Percentiles rank a stretch among this genome's conserved stretches.
These are phyloP conservation scores for Ochropacha duplaris DNA, from an alignment of 2,888 invertebrate genomes.

Conservation along the genomic window DNA sequence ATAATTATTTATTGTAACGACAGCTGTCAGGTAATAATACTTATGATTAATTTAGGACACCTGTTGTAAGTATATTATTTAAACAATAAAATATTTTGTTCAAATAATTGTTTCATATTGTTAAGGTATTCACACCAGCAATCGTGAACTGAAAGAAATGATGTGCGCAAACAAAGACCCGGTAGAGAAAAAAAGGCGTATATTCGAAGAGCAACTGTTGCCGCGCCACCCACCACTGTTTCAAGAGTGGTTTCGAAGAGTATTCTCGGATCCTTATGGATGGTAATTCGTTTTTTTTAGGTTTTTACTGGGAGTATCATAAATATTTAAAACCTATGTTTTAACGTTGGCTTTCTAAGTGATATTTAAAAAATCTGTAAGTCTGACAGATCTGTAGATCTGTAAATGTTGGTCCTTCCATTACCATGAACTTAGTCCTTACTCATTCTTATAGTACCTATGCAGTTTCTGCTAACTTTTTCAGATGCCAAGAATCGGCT, in stretches of 20 bases:
- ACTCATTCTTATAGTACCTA: too few relatives aligned
- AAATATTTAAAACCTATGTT: too few relatives aligned
- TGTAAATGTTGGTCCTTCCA: too few relatives aligned
- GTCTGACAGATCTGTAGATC: too few relatives aligned
- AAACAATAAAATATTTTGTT: background rate
- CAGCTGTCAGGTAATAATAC: background rate
- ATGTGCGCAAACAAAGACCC: constrained; percentile 84
- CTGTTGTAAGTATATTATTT: background rate
- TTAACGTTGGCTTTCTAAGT: too few relatives aligned
- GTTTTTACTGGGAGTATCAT: background rate
- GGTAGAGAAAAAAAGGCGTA: constrained; percentile 85
- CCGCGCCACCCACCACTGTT: constrained; percentile 92
- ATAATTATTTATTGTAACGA: too few relatives aligned
- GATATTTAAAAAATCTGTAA: too few relatives aligned
- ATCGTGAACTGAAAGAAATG: constrained; percentile 84
- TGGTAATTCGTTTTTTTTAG: constrained; percentile 85
- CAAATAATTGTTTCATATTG: background rate
- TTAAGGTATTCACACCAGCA: constrained; percentile 79
- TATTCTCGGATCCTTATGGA: constrained; percentile 94
- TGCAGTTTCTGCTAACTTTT: too few relatives aligned
- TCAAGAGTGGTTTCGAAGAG: constrained; percentile 94
- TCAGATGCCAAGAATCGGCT: background rate
- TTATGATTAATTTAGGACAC: background rate
- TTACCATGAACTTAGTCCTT: too few relatives aligned
- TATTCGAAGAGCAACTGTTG: constrained; percentile 86